Base-by-base conservation (phyloP, 2,797 vertebrate genomes). In the Allobates femoralis region DNA sequence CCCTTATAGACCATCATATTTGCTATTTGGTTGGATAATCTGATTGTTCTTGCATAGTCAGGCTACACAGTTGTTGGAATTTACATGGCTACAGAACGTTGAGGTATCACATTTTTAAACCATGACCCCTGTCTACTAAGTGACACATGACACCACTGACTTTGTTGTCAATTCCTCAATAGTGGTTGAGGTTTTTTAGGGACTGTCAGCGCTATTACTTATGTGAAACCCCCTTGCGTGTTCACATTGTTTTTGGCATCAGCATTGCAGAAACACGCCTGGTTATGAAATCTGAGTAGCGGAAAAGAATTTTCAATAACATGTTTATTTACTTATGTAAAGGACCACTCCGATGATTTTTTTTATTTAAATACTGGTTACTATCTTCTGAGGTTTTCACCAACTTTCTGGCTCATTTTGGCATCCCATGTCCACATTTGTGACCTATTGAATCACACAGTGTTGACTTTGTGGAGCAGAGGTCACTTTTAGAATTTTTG, bases 151-250 rank as follows among this genome's bases (percentile, higher is more conserved):
- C 32, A 28, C 11, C 28, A 32, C 28, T 66, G 19, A 23, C 18
- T 34, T 37, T 69, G 66, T 37, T 69, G 19, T 37, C 32, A 37
- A 37, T 37, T 37, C 32, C 66, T 28, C 11, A 28, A 62, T 37
- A 69, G 18, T 73, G 69, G 34, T 73, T 73, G 2, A 23, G 69
- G 21, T 73, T 73, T 73, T 73, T 8, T 23, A 73, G 69, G 69
- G 46, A 73, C 69, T 41, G 37, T 73, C 37, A 41, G 21, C 37
- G 34, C 18, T 62, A 14, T 26, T 69, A 69, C 30, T 69, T 32
- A 69, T 37, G 66, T 37, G 32, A 69, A 37, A 73, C 23, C 32
- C 67, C 19, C 69, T 73, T 46, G 11, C 46, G 12, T 15, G 37
- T 5, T 73, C 37, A 71, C 19, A 32, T 71, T 23, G 32, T 41